Conservation (phyloP, 2,797 vertebrate species). For the Nothura maculosa region DNA sequence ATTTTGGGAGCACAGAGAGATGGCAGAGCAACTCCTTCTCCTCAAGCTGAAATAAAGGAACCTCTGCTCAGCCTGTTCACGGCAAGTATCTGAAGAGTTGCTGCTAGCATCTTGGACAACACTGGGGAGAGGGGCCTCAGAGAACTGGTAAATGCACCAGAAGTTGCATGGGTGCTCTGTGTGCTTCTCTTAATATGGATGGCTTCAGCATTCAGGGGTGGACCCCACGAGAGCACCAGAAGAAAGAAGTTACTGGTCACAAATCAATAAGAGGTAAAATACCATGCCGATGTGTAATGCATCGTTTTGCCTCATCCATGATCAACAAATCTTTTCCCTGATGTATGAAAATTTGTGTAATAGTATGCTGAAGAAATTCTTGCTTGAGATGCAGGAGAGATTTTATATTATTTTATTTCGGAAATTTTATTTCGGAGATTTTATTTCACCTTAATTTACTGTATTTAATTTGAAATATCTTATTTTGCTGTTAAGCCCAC, state of each 20-base stretch:
- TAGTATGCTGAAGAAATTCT: background rate
- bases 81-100: background rate
- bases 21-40: background rate
- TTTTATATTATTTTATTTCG: slow-evolving; percentile 1
- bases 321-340: slow-evolving; percentile 63
- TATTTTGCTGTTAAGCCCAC: background rate
- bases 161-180: background rate
- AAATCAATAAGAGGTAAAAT: slow-evolving; percentile 65
- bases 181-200: background rate
- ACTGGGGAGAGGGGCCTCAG: background rate
- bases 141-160: slow-evolving; percentile 9
- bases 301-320: slow-evolving; percentile 72
- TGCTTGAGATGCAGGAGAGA: background rate
- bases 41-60: slow-evolving; percentile 16
- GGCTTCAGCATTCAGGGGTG: slow-evolving; percentile 13
- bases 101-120: background rate
- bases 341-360: background rate
- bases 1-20: slow-evolving; percentile 78
- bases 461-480: slow-evolving; percentile 5
- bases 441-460: background rate
- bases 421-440: too few relatives aligned
- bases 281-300: slow-evolving; percentile 54
- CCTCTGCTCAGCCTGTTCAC: background rate
- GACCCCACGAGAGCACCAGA: background rate
- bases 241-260: slow-evolving; percentile 41